Percentiles rank a stretch among this genome's conserved stretches.
Conservation (phyloP, 2,797 vertebrate genomes). For the Liasis olivaceus region DNA sequence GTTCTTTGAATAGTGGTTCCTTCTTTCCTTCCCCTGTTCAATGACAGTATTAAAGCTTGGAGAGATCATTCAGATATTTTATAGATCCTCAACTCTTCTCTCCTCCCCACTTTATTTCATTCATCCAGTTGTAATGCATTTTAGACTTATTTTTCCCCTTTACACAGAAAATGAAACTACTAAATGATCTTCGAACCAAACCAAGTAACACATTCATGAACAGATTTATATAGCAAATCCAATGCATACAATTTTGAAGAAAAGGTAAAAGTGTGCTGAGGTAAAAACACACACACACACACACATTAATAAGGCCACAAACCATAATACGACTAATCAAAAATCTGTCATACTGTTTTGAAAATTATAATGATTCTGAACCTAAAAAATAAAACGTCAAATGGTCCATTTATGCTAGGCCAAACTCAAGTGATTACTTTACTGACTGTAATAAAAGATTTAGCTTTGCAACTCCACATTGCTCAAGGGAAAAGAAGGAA, state of each 20-base stretch:
- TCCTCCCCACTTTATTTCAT: not conserved
- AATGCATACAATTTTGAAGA: not conserved
- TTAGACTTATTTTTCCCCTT: not conserved
- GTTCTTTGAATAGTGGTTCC: not conserved
- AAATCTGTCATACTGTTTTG: not conserved
- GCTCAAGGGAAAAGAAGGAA: not conserved
- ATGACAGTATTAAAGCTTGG: not conserved
- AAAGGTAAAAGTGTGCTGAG: not conserved
- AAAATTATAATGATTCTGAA: not conserved
- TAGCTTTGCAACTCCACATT: not conserved
- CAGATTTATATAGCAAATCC: not conserved
- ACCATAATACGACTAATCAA: not conserved
- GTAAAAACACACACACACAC: not conserved
- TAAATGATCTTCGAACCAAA: constrained; percentile 1
- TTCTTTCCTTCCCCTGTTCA: not conserved
- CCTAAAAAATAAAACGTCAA: constrained; percentile 29
- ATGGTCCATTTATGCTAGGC: not conserved
- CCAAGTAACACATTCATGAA: not conserved
- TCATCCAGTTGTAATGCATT: not conserved
- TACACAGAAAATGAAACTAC: not conserved
- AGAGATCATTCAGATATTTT: not conserved
- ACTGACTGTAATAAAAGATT: not conserved
- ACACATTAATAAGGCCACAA: not conserved
- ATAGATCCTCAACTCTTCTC: not conserved
- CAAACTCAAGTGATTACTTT: constrained; percentile 27